Evolutionary conservation across 2,113 vertebrate genomes (phyloP).

Genomic region (Vulpes vulpes): DNA sequence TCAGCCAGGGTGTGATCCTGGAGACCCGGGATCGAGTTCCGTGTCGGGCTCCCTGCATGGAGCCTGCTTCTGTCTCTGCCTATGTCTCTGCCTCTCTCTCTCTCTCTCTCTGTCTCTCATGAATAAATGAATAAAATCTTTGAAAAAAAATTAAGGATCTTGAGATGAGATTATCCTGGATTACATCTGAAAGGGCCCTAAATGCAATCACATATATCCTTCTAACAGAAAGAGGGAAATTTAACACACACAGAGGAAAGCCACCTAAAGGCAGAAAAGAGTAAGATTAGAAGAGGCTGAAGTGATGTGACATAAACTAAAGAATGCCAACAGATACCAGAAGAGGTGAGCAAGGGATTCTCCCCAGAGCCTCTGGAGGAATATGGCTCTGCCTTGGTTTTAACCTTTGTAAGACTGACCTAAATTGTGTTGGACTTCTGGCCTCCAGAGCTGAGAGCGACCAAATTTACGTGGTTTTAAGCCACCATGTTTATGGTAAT

Average conservation of each 20-base stretch:
- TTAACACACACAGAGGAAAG: not conserved
- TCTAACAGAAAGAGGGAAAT: not conserved
- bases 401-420: not conserved
- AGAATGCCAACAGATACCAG: not conserved
- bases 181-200: not conserved
- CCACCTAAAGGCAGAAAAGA: not conserved
- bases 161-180: not conserved
- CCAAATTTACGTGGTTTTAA: not conserved
- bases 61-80: too few species aligned
- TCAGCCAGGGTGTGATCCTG: too few species aligned
- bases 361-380: not conserved
- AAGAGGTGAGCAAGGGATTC: not conserved
- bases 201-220: not conserved
- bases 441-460: not conserved
- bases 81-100: too few species aligned
- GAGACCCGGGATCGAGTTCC: too few species aligned
- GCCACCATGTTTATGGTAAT: not conserved
- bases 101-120: too few species aligned
- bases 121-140: too few species aligned
- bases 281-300: not conserved
- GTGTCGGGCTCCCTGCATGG: too few species aligned
- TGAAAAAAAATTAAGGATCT: not conserved
- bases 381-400: not conserved
- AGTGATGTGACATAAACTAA: not conserved
- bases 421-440: not conserved